Percentiles rank a stretch among this genome's conserved stretches.
Evolutionary conservation across 2,888 invertebrate genomes (phyloP).

Genomic region (Yponomeuta malinellus): DNA sequence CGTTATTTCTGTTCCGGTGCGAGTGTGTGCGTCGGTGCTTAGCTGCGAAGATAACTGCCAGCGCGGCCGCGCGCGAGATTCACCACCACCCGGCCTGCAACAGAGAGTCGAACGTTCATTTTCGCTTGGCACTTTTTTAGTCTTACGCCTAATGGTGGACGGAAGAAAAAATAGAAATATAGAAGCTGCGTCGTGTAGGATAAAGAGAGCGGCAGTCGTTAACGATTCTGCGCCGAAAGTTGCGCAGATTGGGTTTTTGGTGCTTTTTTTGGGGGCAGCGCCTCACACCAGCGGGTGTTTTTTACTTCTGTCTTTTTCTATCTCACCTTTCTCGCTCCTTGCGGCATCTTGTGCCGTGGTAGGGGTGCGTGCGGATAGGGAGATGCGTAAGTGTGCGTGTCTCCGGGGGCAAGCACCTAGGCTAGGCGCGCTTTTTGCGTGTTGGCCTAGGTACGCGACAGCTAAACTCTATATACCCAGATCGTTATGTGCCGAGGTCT

Average conservation of each 20-base stretch:
- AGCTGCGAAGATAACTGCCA: slow-evolving; percentile 50
- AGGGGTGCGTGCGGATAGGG: slow-evolving; percentile 33
- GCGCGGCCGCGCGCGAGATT: slow-evolving; percentile 25
- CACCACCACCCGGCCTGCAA: slow-evolving; percentile 18
- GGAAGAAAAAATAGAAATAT: slow-evolving; percentile 75
- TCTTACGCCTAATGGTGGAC: slow-evolving; percentile 67
- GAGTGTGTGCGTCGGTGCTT: slow-evolving; percentile 65
- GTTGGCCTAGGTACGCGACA: slow-evolving; percentile 67
- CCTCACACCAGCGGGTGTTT: slow-evolving; percentile 73
- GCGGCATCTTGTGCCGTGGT: slow-evolving; percentile 30
- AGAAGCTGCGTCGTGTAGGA: slow-evolving; percentile 72
- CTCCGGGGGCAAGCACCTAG: slow-evolving; percentile 64
- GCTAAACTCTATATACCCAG: slow-evolving; percentile 38
- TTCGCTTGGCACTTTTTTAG: slow-evolving; percentile 25
- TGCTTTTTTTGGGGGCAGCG: slow-evolving; percentile 75
- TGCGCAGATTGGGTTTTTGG: slow-evolving; percentile 77
- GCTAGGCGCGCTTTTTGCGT: slow-evolving; percentile 67
- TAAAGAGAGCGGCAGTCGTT: slow-evolving; percentile 75
- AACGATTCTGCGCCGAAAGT: slow-evolving; percentile 78
- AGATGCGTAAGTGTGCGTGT: slow-evolving; percentile 26
- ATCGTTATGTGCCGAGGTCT: neutral
- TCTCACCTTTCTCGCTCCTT: slow-evolving; percentile 59
- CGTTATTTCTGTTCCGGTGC: slow-evolving; percentile 76
- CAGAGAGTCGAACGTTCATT: slow-evolving; percentile 20
- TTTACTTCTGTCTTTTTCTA: slow-evolving; percentile 72